Base-by-base conservation (phyloP, 1,140 invertebrate species). In the Bradysia coprophila region DNA sequence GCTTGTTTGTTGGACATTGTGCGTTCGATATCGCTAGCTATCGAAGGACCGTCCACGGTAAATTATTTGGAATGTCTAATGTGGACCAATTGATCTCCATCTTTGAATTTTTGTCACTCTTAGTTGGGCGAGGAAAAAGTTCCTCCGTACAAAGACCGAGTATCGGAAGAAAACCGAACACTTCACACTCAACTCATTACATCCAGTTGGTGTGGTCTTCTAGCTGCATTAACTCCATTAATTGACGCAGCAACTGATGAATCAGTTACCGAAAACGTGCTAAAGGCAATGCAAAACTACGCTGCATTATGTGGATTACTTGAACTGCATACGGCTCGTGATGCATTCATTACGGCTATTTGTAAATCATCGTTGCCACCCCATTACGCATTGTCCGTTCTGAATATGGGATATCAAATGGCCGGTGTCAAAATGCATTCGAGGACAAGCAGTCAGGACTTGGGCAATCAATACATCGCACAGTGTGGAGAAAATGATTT, bases 231-330 rank as follows among this genome's bases (percentile, higher is more conserved):
- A 21, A 87, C 85, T 48, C 78, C 92, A 0, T 61, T 98, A 13
- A 76, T 96, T 15, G 94, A 97, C 63, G 90, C 91, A 2, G 94
- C 91, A 52, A 90, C 90, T 38, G 92, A 97, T 53, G 93, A 98
- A 62, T 73, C 80, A 44, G 79, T 71, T 32, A 78, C 84, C 1
- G 88, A 97, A 64, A 82, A 82, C 53, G 79, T 96, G 18, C 64
- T 98, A 6, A 92, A 91, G 55, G 76, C 85, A 38, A 80, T 95
- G 55, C 87, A 94, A 61, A 82, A 79, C 1, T 84, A 88, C 53
- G 82, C 84, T 0, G 77, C 77, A 15, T 55, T 91, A 1, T 84
- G 82, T 52, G 88, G 87, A 10, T 59, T 73, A 43, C 57, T 90
- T 33, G 74, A 59, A 11, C 59, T 90, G 46, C 70, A 72, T 21